phyloP scores from a whole-genome alignment of 2,113 vertebrate genomes.

The Dicaeum eximium region DNA sequence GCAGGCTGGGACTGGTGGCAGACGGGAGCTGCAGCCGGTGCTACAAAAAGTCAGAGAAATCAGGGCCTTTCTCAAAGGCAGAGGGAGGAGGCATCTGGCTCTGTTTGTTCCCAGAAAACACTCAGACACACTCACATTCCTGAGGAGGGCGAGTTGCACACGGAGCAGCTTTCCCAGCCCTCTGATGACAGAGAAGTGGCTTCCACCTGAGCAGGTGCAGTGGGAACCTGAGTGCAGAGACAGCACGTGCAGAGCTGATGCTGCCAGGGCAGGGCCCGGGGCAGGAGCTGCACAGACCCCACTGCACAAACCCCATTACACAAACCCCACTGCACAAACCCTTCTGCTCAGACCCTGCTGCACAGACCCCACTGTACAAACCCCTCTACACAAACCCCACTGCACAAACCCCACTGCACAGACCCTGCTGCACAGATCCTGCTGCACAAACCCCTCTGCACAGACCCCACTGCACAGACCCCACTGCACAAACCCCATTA shows the following conservation, averaged over 20 bases:
- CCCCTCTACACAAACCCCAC: fast-evolving
- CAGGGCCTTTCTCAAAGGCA: not conserved
- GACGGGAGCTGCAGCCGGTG: not conserved
- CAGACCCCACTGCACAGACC: not conserved
- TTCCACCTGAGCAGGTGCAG: constrained; percentile 12
- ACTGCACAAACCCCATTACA: fast-evolving
- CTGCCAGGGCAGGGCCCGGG: not conserved
- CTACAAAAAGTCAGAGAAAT: not conserved
- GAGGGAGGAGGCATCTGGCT: not conserved
- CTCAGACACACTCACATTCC: not conserved
- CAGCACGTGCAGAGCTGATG: not conserved
- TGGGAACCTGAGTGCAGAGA: not conserved
- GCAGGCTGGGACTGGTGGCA: not conserved
- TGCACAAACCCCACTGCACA: not conserved
- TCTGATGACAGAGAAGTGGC: not conserved
- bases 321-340: not conserved
- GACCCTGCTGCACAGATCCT: not conserved
- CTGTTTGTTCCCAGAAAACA: not conserved
- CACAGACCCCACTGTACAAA: fast-evolving
- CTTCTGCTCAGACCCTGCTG: not conserved
- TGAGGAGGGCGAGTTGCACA: not conserved
- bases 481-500: fast-evolving
- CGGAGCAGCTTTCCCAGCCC: not conserved
- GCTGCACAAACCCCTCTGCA: fast-evolving
- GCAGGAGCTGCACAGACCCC: not conserved